These are phyloP conservation scores for Phodopus roborovskii DNA, from an alignment of 2,113 vertebrate genomes.

Conservation along the genomic window DNA sequence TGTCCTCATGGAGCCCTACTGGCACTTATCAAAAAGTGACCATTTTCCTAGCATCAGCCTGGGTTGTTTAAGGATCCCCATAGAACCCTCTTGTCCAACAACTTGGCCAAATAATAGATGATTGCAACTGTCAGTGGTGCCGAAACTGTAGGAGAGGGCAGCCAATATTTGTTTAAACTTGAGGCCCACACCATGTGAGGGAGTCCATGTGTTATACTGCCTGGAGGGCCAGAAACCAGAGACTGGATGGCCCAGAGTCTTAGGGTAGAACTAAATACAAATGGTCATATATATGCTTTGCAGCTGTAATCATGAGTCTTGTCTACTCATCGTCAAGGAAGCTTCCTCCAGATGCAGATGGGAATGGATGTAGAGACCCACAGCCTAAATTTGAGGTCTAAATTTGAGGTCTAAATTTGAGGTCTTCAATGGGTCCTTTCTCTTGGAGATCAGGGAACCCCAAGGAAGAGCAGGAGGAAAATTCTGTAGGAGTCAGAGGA, in stretches of 20 bases:
- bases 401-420: neutral
- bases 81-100: neutral
- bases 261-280: too few species aligned
- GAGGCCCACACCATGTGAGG: too few species aligned
- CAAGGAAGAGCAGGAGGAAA: too few species aligned
- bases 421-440: neutral
- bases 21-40: neutral
- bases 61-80: neutral
- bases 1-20: neutral
- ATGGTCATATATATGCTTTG: neutral
- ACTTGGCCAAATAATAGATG: neutral
- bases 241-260: too few species aligned
- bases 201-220: too few species aligned
- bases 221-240: too few species aligned
- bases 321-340: neutral
- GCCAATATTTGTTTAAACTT: too few species aligned
- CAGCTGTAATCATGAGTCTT: neutral
- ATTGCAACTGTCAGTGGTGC: too few species aligned
- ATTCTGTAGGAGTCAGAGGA: too few species aligned
- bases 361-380: neutral
- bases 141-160: too few species aligned
- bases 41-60: neutral
- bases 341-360: neutral
- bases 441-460: too few species aligned
- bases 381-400: neutral